Conservation (phyloP, 2,113 vertebrate species). For the Charina bottae region DNA sequence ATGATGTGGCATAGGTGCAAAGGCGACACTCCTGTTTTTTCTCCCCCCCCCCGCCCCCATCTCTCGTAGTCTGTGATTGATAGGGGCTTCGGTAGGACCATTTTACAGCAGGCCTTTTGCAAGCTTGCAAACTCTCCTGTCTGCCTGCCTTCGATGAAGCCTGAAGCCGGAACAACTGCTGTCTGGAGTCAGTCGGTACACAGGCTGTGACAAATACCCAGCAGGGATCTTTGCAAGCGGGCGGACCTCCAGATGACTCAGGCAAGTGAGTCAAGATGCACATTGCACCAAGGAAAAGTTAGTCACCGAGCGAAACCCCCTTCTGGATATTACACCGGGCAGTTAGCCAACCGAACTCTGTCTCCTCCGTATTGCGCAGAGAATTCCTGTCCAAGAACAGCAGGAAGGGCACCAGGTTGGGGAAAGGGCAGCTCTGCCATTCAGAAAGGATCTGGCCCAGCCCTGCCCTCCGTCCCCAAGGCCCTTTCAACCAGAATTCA, state of each 20-base stretch:
- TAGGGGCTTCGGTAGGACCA: neutral
- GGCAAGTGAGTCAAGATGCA: too few species aligned
- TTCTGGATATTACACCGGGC: neutral
- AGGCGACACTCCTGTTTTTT: too few species aligned
- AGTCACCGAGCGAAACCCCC: too few species aligned
- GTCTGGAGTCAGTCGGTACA: too few species aligned
- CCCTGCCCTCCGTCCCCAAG: neutral
- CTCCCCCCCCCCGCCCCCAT: too few species aligned
- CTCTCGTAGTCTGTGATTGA: neutral
- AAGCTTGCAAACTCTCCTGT: neutral
- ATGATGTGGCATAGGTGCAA: neutral
- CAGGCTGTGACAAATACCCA: neutral
- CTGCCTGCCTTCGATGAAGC: neutral
- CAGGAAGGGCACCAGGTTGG: neutral
- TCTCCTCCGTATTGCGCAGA: too few species aligned
- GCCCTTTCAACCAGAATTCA: neutral
- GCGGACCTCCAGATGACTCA: neutral
- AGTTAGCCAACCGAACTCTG: neutral
- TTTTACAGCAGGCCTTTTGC: neutral
- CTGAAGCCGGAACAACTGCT: neutral
- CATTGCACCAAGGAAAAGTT: neutral
- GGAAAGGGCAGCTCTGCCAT: neutral
- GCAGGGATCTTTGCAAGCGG: neutral
- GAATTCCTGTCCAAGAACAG: neutral
- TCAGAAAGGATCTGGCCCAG: neutral